phyloP scores from a whole-genome alignment of 2,888 invertebrate species.

The Eupelmus urozonus region DNA sequence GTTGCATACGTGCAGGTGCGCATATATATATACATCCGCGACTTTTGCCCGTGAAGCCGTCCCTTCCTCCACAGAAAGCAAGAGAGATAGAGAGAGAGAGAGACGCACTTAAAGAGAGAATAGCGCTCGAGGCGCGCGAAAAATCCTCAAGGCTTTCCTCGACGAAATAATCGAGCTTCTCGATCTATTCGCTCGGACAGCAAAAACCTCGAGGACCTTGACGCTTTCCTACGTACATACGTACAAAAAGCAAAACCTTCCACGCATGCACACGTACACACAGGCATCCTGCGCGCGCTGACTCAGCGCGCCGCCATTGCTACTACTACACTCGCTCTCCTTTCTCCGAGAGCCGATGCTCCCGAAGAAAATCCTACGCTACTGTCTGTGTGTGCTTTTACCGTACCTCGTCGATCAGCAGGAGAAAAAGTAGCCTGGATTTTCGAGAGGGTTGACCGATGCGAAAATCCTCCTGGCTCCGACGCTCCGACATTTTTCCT shows the following conservation, averaged over 20 bases:
- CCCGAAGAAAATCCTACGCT: background rate
- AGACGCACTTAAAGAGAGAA: background rate
- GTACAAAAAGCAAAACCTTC: background rate
- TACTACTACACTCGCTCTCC: conserved; percentile 5
- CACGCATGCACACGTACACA: background rate
- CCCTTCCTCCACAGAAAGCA: background rate
- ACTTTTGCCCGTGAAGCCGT: conserved; percentile 8
- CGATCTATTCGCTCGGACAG: conserved; percentile 25
- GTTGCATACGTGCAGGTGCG: conserved; percentile 64
- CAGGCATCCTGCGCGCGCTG: background rate
- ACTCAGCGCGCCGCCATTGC: conserved; percentile 47
- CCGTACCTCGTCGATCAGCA: background rate
- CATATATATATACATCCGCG: conserved; percentile 2
- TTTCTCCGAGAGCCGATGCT: background rate
- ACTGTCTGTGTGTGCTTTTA: conserved; percentile 2
- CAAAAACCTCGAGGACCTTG: conserved; percentile 32
- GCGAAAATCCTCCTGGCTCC: background rate
- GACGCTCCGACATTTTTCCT: conserved; percentile 15
- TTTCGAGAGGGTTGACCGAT: too few relatives aligned
- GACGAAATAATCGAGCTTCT: conserved; percentile 21
- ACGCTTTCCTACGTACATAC: background rate
- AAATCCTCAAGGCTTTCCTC: conserved; percentile 31
- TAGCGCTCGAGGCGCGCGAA: background rate
- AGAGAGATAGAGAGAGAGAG: conserved; percentile 1
- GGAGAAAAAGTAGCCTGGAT: too few relatives aligned